These are phyloP conservation scores for Mystacides longicornis DNA, from an alignment of 2,888 invertebrate genomes.

Conservation along the genomic window DNA sequence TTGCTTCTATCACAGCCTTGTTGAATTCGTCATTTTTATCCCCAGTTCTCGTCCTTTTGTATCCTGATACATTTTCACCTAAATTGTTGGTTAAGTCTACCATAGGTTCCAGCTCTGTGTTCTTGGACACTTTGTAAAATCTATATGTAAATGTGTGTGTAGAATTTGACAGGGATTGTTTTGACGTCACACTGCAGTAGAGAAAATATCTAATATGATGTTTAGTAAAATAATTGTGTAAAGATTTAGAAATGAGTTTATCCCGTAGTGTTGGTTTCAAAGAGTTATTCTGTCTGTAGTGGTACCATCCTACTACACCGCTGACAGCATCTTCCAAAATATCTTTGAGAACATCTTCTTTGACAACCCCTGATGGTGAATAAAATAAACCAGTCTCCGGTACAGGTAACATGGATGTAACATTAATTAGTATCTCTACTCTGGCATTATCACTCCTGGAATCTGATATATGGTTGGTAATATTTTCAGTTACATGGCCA, in stretches of 20 bases:
- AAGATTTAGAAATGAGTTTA: slow-evolving; percentile 54
- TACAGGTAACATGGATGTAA: slow-evolving; percentile 53
- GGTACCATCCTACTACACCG: slow-evolving; percentile 63
- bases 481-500: slow-evolving; percentile 55
- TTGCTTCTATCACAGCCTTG: slow-evolving; percentile 40
- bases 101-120: slow-evolving; percentile 47
- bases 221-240: slow-evolving; percentile 51
- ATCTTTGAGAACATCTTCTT: slow-evolving; percentile 45
- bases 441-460: slow-evolving; percentile 56
- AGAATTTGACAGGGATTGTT: slow-evolving; percentile 44
- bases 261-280: slow-evolving; percentile 55
- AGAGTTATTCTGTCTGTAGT: slow-evolving; percentile 49
- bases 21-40: slow-evolving; percentile 40
- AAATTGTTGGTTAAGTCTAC: slow-evolving; percentile 49
- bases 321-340: slow-evolving; percentile 47
- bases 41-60: slow-evolving; percentile 37
- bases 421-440: slow-evolving; percentile 52
- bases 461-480: slow-evolving; percentile 62
- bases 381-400: slow-evolving; percentile 52
- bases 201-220: slow-evolving; percentile 53
- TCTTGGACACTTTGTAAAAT: slow-evolving; percentile 52
- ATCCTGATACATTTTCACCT: slow-evolving; percentile 45
- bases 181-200: slow-evolving; percentile 52
- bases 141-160: slow-evolving; percentile 57
- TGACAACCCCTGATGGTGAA: slow-evolving; percentile 50